Conservation (phyloP, 2,888 invertebrate genomes). For the Brenthis daphne region DNA sequence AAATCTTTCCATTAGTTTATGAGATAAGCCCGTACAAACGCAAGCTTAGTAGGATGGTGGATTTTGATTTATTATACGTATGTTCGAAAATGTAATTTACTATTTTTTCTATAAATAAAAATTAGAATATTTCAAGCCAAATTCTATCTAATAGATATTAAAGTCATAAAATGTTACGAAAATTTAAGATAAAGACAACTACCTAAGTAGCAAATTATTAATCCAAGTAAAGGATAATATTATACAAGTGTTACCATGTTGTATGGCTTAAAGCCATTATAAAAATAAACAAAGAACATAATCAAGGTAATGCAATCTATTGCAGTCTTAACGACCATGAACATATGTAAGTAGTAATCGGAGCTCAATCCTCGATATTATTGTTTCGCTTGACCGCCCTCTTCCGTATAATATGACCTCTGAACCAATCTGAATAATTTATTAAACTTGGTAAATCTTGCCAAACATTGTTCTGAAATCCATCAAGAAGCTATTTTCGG, state of each 20-base stretch:
- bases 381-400: conserved; percentile 30
- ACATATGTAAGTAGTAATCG: conserved; percentile 27
- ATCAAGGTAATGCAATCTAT: conserved; percentile 21
- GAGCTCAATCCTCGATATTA: conserved; percentile 30
- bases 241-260: not conserved
- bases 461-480: conserved; percentile 16
- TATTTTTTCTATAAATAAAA: no score
- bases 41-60: no score
- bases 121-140: no score
- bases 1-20: no score
- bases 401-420: conserved; percentile 17
- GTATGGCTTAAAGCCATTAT: not conserved
- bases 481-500: conserved; percentile 24
- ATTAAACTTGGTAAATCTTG: conserved; percentile 22
- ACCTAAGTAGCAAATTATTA: no score
- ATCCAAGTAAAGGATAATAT: not conserved
- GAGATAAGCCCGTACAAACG: no score
- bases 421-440: conserved; percentile 10
- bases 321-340: conserved; percentile 29
- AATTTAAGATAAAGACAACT: no score
- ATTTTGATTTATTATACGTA: no score
- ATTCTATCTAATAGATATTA: no score
- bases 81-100: no score
- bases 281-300: not conserved
- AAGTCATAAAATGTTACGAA: no score